Percentiles rank a stretch among this genome's conserved stretches.
Evolutionary conservation across 1,140 invertebrate species (phyloP).

Genomic region (Nomia melanderi): DNA sequence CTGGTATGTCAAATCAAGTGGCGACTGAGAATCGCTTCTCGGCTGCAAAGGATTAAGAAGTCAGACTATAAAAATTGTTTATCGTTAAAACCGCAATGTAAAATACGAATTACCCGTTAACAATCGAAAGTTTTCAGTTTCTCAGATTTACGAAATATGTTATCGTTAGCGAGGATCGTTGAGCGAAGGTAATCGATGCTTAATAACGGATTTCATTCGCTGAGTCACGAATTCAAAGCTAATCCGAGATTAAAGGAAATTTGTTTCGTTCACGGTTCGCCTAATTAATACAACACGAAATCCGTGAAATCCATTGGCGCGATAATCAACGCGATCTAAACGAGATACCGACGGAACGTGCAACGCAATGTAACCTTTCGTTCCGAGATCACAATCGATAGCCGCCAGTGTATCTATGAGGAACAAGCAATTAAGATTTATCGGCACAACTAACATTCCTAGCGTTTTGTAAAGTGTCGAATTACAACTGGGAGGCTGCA

Average conservation of each 20-base stretch:
- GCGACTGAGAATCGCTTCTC: too few species aligned
- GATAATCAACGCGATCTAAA: not conserved
- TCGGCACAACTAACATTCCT: conserved; percentile 25
- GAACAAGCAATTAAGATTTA: conserved; percentile 17
- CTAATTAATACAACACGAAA: not conserved
- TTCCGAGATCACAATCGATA: not conserved
- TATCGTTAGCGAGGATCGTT: too few species aligned
- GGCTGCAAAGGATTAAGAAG: too few species aligned
- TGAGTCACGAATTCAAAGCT: not conserved
- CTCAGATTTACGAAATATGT: too few species aligned
- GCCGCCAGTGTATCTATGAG: not conserved
- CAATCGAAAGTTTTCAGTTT: too few species aligned
- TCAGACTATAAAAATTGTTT: too few species aligned
- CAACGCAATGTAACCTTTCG: not conserved
- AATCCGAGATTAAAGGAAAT: not conserved
- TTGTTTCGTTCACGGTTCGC: not conserved
- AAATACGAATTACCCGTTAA: too few species aligned
- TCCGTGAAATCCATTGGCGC: too few species aligned
- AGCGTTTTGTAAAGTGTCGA: conserved; percentile 33
- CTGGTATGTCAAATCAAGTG: too few species aligned
- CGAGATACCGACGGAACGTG: not conserved
- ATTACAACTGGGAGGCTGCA: conserved; percentile 3
- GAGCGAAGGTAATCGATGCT: too few species aligned
- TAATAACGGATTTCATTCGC: too few species aligned
- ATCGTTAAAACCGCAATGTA: too few species aligned